phyloP scores from a whole-genome alignment of 2,113 vertebrate genomes.

The Cricetomys ansorgei region DNA sequence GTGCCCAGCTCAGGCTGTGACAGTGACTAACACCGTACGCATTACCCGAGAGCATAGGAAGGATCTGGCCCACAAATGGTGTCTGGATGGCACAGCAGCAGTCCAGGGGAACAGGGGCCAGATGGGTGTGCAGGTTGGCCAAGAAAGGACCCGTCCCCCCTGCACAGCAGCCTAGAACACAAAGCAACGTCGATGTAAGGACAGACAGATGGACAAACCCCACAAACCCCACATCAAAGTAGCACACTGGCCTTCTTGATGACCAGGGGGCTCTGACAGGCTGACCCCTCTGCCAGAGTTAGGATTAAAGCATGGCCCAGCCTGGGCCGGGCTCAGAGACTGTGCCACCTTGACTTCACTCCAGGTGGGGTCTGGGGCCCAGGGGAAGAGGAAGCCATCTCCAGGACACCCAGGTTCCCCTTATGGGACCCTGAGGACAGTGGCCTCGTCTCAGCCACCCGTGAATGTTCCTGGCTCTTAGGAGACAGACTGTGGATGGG shows the following conservation, averaged over 20 bases:
- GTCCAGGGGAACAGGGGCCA: not conserved
- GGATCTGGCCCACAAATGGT: not conserved
- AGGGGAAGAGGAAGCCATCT: not conserved
- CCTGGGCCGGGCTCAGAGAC: not conserved
- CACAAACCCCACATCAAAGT: not conserved
- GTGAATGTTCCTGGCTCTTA: not conserved
- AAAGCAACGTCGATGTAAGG: not conserved
- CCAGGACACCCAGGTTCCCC: not conserved
- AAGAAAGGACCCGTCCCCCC: not conserved
- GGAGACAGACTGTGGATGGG: not conserved
- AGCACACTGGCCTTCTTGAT: not conserved
- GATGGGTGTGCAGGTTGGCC: not conserved
- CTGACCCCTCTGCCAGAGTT: not conserved
- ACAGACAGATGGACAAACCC: too few species aligned
- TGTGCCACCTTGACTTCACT: not conserved
- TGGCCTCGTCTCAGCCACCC: not conserved
- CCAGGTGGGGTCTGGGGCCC: not conserved
- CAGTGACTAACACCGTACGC: rapidly evolving
- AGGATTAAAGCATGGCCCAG: not conserved
- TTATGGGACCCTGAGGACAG: not conserved
- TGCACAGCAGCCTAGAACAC: not conserved
- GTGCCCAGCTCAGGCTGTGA: not conserved
- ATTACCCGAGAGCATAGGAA: not conserved
- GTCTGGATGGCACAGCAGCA: not conserved
- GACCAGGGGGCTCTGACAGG: not conserved